Conservation (phyloP, 1,140 invertebrate species). For the Drosophila neocordata region DNA sequence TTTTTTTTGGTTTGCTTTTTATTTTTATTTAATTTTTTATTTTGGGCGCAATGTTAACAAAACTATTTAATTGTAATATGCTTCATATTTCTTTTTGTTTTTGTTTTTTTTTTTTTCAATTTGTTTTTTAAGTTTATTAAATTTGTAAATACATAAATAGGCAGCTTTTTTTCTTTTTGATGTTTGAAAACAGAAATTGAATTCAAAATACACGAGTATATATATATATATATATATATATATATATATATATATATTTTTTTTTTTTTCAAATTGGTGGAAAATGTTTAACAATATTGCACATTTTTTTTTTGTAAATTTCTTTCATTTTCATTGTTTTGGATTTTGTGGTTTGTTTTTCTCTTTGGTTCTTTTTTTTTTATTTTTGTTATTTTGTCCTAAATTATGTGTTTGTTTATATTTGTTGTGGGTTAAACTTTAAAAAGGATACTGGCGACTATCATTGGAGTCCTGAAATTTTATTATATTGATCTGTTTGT, state of each 20-base stretch:
- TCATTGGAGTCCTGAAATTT: background rate
- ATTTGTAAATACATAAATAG: constrained; percentile 65
- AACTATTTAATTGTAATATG: constrained; percentile 56
- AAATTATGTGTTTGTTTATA: constrained; percentile 21
- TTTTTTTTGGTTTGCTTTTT: background rate
- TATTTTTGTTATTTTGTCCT: constrained; percentile 58
- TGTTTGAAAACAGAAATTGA: constrained; percentile 50
- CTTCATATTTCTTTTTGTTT: constrained; percentile 14
- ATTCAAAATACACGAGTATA: constrained; percentile 20
- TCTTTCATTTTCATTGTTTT: constrained; percentile 50
- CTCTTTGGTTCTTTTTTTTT: constrained; percentile 66
- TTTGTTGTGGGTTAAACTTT: background rate
- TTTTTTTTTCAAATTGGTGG: constrained; percentile 64
- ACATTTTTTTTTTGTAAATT: constrained; percentile 5
- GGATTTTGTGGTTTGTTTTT: constrained; percentile 60
- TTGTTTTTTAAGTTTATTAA: constrained; percentile 34
- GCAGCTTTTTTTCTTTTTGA: constrained; percentile 46
- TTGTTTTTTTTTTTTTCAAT: background rate
- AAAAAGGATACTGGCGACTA: background rate
- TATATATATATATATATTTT: background rate
- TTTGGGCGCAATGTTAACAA: constrained; percentile 48
- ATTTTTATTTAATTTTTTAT: constrained; percentile 11
- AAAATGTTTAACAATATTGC: constrained; percentile 55
- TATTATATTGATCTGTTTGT: background rate
- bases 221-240: constrained; percentile 9